A percentile compares a stretch with the other conserved stretches of the same genome.
Conservation (phyloP, 92 coral and sea anemone genomes). For the Nematostella vectensis region DNA sequence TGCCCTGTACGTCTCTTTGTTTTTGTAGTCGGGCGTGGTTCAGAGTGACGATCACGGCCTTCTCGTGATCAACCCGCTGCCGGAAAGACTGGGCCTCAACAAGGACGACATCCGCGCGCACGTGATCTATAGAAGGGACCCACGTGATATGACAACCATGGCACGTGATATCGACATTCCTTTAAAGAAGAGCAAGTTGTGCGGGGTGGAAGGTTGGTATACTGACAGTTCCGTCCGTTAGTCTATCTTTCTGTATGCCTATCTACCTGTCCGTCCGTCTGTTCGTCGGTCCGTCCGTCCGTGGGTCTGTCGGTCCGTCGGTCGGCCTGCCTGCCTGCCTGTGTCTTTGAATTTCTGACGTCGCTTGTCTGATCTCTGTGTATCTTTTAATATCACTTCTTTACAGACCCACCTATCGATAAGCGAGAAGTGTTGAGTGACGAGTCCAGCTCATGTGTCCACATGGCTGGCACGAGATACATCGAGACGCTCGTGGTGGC, state of each 20-base stretch:
- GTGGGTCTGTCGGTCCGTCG: neutral
- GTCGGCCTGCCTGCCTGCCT: too few relatives aligned
- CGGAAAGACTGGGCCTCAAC: slow-evolving; percentile 38
- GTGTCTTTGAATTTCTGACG: too few relatives aligned
- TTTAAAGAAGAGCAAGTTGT: slow-evolving; percentile 35
- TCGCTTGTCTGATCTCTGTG: too few relatives aligned
- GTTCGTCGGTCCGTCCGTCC: neutral
- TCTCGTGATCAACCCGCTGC: slow-evolving; percentile 43
- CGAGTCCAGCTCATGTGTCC: too few relatives aligned
- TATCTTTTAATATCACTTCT: too few relatives aligned
- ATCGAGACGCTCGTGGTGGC: slow-evolving; percentile 61
- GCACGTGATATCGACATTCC: slow-evolving; percentile 25
- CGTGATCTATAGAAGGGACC: slow-evolving; percentile 43
- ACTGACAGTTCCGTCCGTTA: neutral
- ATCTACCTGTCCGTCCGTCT: too few relatives aligned
- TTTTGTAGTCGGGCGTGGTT: slow-evolving; percentile 50
- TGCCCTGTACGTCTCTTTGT: neutral
- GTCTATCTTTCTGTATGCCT: too few relatives aligned
- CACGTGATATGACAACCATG: slow-evolving; percentile 13
- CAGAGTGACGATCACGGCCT: slow-evolving; percentile 27
- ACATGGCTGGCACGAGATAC: too few relatives aligned
- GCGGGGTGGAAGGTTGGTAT: slow-evolving; percentile 42
- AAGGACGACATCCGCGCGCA: slow-evolving; percentile 46
- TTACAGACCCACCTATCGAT: neutral
- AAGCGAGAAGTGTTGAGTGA: neutral